phyloP scores from a whole-genome alignment of 2,113 vertebrate species.

The Lucifuga dentata region DNA sequence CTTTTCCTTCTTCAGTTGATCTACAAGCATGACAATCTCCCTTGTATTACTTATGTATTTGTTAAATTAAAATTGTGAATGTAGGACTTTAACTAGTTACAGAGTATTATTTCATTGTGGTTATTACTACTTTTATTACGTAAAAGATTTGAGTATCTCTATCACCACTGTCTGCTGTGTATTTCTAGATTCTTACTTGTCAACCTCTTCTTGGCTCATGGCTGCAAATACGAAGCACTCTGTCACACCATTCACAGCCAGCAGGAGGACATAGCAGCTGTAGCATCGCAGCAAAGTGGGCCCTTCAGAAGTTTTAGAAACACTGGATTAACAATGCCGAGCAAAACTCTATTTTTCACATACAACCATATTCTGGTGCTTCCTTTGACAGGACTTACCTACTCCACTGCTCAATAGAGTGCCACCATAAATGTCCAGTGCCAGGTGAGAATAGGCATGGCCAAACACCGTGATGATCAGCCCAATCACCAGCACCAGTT shows the following conservation, averaged over 20 bases:
- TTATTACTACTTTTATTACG: too few species aligned
- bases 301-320: slow-evolving; percentile 78
- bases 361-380: neutral
- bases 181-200: slow-evolving; percentile 84
- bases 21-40: too few species aligned
- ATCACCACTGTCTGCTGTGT: neutral
- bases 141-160: too few species aligned
- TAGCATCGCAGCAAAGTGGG: slow-evolving; percentile 90
- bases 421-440: slow-evolving; percentile 95
- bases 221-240: slow-evolving; percentile 96
- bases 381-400: slow-evolving; percentile 54
- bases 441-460: slow-evolving; percentile 93
- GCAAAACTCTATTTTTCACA: too few species aligned
- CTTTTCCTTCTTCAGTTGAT: too few species aligned
- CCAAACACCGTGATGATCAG: slow-evolving; percentile 93
- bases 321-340: neutral
- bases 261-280: slow-evolving; percentile 92
- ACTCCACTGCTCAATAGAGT: slow-evolving; percentile 90
- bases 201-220: slow-evolving; percentile 95
- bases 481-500: slow-evolving; percentile 92
- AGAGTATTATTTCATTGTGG: too few species aligned
- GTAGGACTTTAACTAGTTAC: too few species aligned
- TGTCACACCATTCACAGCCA: slow-evolving; percentile 93
- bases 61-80: too few species aligned
- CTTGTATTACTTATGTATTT: too few species aligned